Evolutionary conservation across 2,797 vertebrate species (phyloP), one percentile per base, ranked within the genome.

Genomic region (Eulemur mongoz): DNA sequence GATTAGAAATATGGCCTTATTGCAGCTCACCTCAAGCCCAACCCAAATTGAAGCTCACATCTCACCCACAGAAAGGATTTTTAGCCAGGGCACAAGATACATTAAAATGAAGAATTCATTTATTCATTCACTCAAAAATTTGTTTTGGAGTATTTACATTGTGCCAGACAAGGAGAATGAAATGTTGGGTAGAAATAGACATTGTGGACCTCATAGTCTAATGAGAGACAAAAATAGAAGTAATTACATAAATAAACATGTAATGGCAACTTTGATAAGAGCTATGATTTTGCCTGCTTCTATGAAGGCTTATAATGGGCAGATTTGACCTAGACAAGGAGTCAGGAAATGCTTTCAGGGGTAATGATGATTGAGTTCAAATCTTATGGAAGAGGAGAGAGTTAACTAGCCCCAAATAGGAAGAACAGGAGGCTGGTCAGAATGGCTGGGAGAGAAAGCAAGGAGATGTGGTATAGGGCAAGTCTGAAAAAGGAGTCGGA

Each of bases 1-100:
- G 15, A 35, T 88, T 94, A 93, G 78, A 97, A 97, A 96, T 96
- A 89, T 1, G 3, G 11, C 35, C 40, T 92, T 50, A 70, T 76
- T 82, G 30, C 40, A 40, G 18, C 27, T 94, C 45, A 94, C 59
- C 50, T 80, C 40, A 76, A 91, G 32, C 40, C 61, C 57, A 95
- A 43, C 38, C 15, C 27, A 45, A 83, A 75, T 15, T n/a, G 40
- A 83, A 85, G 32, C 38, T 38, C 52, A 65, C 13, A 3, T 86
- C 25, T 97, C 63, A 96, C 18, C 22, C 6, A 30, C 0, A 75
- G 32, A 67, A 90, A 92, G 4, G 30, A 63, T 57, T 75, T 59
- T 72, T n/a, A 88, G 25, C 35, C 40, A 79, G 63, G 59, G 22
- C 38, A 76, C 17, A 78, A 95, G 76, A 85, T 65, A 27, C 15